Conservation (phyloP, 2,888 invertebrate genomes). For the Yponomeuta malinellus region DNA sequence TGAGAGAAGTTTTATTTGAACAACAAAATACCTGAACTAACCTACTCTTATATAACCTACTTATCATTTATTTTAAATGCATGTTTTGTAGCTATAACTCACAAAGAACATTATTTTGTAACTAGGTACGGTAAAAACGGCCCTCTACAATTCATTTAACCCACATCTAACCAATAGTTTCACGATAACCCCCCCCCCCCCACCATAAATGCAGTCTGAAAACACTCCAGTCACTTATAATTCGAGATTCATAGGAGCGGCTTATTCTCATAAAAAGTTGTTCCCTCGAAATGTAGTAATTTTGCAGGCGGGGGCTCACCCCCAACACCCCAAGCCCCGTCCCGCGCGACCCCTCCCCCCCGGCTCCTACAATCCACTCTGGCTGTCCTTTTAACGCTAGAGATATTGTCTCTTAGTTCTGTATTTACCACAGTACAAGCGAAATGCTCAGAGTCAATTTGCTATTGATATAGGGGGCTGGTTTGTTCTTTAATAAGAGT, state of each 20-base stretch:
- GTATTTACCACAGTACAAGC: slow-evolving; percentile 57
- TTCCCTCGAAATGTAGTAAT: slow-evolving; percentile 75
- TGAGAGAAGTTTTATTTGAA: not conserved
- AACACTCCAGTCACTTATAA: slow-evolving; percentile 23
- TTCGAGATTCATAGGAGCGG: slow-evolving; percentile 71
- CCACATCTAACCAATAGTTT: not conserved
- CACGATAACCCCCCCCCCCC: not conserved
- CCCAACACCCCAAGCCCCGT: slow-evolving; percentile 19
- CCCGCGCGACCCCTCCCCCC: slow-evolving; percentile 37
- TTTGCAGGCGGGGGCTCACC: slow-evolving; percentile 57
- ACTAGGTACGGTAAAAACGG: not conserved
- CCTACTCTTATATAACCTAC: too few species aligned
- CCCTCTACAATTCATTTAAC: not conserved
- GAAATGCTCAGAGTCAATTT: slow-evolving; percentile 6
- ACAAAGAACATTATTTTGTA: not conserved
- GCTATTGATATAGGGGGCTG: not conserved
- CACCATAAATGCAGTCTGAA: slow-evolving; percentile 11
- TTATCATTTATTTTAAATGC: too few species aligned
- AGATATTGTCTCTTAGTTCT: slow-evolving; percentile 74
- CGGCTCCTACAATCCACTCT: slow-evolving; percentile 34
- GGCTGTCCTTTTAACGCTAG: slow-evolving; percentile 73
- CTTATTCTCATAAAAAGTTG: slow-evolving; percentile 75
- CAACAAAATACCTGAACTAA: not conserved
- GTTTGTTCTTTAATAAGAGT: not conserved
- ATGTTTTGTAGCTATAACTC: too few species aligned